These are phyloP conservation scores for Drosophila azteca DNA, from an alignment of 1,140 invertebrate species.

Conservation along the genomic window DNA sequence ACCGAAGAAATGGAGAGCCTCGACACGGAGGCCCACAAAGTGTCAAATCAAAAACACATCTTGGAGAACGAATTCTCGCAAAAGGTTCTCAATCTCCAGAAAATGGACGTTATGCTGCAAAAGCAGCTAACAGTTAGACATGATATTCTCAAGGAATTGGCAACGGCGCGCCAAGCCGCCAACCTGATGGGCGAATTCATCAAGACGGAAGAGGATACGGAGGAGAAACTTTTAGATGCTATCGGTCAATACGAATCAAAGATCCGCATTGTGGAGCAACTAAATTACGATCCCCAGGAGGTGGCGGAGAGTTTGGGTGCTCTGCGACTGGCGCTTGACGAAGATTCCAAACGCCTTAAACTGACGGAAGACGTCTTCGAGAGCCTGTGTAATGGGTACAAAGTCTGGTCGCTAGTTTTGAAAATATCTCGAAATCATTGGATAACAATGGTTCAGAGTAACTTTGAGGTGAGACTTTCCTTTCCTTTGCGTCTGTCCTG, in stretches of 20 bases:
- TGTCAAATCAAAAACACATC: slow-evolving; percentile 38
- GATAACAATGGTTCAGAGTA: slow-evolving; percentile 66
- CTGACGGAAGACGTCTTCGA: slow-evolving; percentile 36
- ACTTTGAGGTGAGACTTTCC: slow-evolving; percentile 43
- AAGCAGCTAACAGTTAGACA: slow-evolving; percentile 21
- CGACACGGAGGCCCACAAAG: slow-evolving; percentile 27
- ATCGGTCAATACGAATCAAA: slow-evolving; percentile 60
- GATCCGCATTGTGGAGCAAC: slow-evolving; percentile 56
- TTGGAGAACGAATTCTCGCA: slow-evolving; percentile 57
- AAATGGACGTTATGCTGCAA: slow-evolving; percentile 35
- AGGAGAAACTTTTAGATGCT: slow-evolving; percentile 50
- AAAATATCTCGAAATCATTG: slow-evolving; percentile 54
- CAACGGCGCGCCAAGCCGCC: slow-evolving; percentile 34
- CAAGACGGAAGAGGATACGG: slow-evolving; percentile 28
- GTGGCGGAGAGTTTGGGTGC: slow-evolving; percentile 29
- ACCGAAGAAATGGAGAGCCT: slow-evolving; percentile 25
- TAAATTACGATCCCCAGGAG: slow-evolving; percentile 39
- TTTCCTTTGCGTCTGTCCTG: background rate
- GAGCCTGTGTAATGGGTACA: slow-evolving; percentile 50
- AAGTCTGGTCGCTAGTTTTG: slow-evolving; percentile 43
- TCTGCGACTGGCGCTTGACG: slow-evolving; percentile 8
- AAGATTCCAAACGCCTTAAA: background rate
- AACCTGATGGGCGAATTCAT: slow-evolving; percentile 58
- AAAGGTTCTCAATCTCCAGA: slow-evolving; percentile 39
- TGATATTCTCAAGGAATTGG: slow-evolving; percentile 32